These are phyloP conservation scores for Lateolabrax maculatus DNA, from an alignment of 2,797 vertebrate genomes.

Conservation along the genomic window DNA sequence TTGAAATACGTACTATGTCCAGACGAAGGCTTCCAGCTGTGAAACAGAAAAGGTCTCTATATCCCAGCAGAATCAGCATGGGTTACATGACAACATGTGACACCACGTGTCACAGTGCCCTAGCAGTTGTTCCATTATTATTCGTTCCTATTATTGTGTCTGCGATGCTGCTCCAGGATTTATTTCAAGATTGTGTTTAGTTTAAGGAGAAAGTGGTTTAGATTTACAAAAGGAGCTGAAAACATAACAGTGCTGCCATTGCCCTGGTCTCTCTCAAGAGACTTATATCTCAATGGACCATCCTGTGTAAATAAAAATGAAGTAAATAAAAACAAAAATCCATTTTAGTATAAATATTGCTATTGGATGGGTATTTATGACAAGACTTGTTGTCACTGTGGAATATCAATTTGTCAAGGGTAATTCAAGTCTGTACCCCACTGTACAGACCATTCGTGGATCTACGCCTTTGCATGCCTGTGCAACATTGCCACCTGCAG, in stretches of 20 bases:
- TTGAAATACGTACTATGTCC: neutral
- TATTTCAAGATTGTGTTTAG: neutral
- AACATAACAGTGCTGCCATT: neutral
- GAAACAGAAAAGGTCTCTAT: neutral
- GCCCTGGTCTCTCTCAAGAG: neutral
- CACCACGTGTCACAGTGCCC: neutral
- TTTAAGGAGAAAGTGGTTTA: neutral
- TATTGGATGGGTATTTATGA: neutral
- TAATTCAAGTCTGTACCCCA: neutral
- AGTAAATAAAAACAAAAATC: neutral
- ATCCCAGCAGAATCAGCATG: neutral
- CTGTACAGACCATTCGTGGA: neutral
- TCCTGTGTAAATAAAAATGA: neutral
- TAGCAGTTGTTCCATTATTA: neutral
- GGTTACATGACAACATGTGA: slow-evolving; percentile 5
- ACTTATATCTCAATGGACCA: neutral
- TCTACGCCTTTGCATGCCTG: neutral
- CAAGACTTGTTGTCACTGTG: neutral
- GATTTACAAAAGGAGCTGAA: neutral
- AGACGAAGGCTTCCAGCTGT: neutral
- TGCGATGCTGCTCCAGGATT: neutral
- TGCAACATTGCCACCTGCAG: slow-evolving; percentile 70
- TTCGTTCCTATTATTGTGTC: neutral
- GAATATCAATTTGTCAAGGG: neutral
- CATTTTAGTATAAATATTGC: neutral